Evolutionary conservation across 53 echinoderm and acorn worm genomes (phyloP), one percentile per base, ranked within the genome.

Genomic region (Hippasteria phrygiana): DNA sequence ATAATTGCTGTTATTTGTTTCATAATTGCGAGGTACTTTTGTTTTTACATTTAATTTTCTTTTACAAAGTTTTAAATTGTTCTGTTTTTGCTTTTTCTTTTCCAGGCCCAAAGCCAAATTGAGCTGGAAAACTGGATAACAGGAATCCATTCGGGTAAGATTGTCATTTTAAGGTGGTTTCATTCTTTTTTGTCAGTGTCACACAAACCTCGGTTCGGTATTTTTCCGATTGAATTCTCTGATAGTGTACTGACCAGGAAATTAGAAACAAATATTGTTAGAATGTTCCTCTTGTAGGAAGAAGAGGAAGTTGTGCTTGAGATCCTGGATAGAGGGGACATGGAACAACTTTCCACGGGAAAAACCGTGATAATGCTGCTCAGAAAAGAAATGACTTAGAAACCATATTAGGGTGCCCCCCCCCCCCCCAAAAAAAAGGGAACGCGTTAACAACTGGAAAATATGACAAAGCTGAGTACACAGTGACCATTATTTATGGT

Each of bases 51-150:
- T 54, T 12, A 20, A 1, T 54, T 20, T 18, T 0, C 13, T 54
- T 13, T 18, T 51, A 17, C 0, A 51, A 51, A 51, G 18, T 17
- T 17, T 12, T 20, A 51, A 8, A 51, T 51, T 51, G 51, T 5
- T 63, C 26, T 63, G 0, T 71, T 54, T 40, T 33, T 87, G 17
- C 7, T 41, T 37, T 20, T 64, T 41, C 14, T 5, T 74, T 29
- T 77, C 48, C 72, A 93, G 93, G 75, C 96, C 9, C 79, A 87
- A 39, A 96, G 79, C 37, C 96, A 96, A 80, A 95, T 90, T 24
- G 96, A 96, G 62, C 88, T 96, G 31, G 96, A 96, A 81, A 96
- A 96, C 70, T 96, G 96, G 96, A 95, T 94, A 27, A 96, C 93
- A 1, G 94, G 95, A 24, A 95, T 96, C 18, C 96, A 96, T 67